Conservation (phyloP, 1,140 invertebrate genomes). For the Hyles euphorbiae region DNA sequence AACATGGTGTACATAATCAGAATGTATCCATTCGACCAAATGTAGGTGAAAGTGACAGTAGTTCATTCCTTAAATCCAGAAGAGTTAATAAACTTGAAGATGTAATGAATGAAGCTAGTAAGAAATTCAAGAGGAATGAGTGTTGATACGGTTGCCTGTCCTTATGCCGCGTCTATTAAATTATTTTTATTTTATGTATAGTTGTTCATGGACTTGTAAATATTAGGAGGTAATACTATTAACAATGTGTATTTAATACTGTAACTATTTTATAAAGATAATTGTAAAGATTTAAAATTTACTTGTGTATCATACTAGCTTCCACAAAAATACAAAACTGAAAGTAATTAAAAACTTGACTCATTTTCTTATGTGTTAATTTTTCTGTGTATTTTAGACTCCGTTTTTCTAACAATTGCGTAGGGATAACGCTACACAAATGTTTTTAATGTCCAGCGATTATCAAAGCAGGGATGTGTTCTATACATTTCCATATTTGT, state of each 20-base stretch:
- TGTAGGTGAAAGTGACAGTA: conserved; percentile 54
- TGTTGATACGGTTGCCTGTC: conserved; percentile 58
- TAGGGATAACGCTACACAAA: too few species aligned
- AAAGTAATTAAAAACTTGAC: conserved; percentile 45
- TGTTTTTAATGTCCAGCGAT: too few species aligned
- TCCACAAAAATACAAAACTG: conserved; percentile 47
- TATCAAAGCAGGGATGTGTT: too few species aligned
- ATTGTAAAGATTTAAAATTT: conserved; percentile 59
- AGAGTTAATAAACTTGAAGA: conserved; percentile 62
- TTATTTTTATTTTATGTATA: conserved; percentile 69
- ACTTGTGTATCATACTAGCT: conserved; percentile 60
- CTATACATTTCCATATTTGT: too few species aligned
- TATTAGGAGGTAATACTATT: conserved; percentile 54
- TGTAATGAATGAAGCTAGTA: conserved; percentile 55
- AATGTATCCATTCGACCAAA: conserved; percentile 64
- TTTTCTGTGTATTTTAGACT: too few species aligned
- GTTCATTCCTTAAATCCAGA: conserved; percentile 58
- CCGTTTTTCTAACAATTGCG: too few species aligned
- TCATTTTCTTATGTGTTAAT: conserved; percentile 30
- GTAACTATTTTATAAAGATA: conserved; percentile 58
- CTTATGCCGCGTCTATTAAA: conserved; percentile 56
- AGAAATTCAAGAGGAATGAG: conserved; percentile 70
- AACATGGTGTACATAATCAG: conserved; percentile 70
- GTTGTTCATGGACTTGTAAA: conserved; percentile 64
- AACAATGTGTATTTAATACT: conserved; percentile 67